Conservation (phyloP, 2,888 invertebrate genomes). For the Netelia melanura region DNA sequence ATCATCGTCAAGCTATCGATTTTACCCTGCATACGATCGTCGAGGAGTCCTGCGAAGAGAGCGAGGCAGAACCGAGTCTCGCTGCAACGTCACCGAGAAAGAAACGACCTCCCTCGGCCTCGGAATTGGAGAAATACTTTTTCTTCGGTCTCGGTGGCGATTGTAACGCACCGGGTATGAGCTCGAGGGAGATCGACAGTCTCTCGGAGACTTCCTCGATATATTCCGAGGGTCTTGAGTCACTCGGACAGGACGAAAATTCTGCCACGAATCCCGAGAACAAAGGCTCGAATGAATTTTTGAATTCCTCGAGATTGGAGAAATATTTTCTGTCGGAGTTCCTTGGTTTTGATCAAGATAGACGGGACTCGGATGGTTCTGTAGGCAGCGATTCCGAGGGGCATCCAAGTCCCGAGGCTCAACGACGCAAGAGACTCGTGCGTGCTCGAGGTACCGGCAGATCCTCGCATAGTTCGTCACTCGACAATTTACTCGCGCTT, state of each 20-base stretch:
- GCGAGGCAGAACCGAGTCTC: conserved; percentile 90
- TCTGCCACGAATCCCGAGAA: conserved; percentile 82
- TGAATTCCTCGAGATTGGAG: conserved; percentile 92
- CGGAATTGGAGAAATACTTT: conserved; percentile 96
- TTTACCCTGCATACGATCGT: conserved; percentile 97
- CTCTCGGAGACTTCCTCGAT: conserved; percentile 94
- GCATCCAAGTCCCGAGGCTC: conserved; percentile 92
- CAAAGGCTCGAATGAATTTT: conserved; percentile 86
- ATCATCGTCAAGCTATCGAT: conserved; percentile 93
- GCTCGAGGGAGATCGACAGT: conserved; percentile 84
- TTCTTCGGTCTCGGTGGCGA: conserved; percentile 94
- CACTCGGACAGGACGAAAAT: conserved; percentile 87
- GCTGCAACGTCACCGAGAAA: conserved; percentile 85
- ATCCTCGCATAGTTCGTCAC: conserved; percentile 92
- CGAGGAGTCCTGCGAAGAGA: conserved; percentile 97
- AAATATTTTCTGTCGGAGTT: conserved; percentile 96
- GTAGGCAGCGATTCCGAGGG: conserved; percentile 97
- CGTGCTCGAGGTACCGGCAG: conserved; percentile 93
- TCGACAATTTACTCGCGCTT: conserved; percentile 90
- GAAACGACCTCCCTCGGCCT: conserved; percentile 90
- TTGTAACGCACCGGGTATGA: conserved; percentile 86
- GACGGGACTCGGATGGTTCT: conserved; percentile 93
- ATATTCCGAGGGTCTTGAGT: conserved; percentile 93
- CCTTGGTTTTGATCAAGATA: conserved; percentile 92
- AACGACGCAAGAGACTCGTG: conserved; percentile 92